These are phyloP conservation scores for Anoncus sp. DNA, from an alignment of 2,888 invertebrate genomes.

Conservation along the genomic window DNA sequence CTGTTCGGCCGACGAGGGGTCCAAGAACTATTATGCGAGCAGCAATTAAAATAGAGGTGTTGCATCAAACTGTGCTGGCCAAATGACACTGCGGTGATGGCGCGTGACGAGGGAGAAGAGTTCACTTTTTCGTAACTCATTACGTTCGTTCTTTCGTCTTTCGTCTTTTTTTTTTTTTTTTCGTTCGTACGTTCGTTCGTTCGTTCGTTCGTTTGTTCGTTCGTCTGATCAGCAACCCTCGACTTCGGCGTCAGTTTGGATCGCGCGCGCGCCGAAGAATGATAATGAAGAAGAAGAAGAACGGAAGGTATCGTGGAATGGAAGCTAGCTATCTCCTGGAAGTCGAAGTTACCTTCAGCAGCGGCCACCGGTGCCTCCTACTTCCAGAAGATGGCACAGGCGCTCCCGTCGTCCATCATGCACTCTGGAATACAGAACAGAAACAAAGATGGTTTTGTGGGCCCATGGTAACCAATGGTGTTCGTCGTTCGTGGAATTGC, in stretches of 20 bases:
- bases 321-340: conserved; percentile 87
- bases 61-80: conserved; percentile 81
- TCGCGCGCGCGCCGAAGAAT: conserved; percentile 54
- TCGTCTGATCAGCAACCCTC: conserved; percentile 54
- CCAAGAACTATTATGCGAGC: conserved; percentile 78
- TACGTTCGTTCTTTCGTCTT: conserved; percentile 60
- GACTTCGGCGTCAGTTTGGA: conserved; percentile 69
- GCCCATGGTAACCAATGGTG: conserved; percentile 70
- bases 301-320: conserved; percentile 80
- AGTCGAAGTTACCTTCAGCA: conserved; percentile 85
- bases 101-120: conserved; percentile 76
- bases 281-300: conserved; percentile 71
- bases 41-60: conserved; percentile 78
- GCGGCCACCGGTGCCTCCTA: conserved; percentile 85
- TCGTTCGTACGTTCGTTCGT: conserved; percentile 49
- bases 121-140: conserved; percentile 62
- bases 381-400: conserved; percentile 87
- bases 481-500: conserved; percentile 61
- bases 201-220: conserved; percentile 60
- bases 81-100: conserved; percentile 79
- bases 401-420: conserved; percentile 84
- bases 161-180: conserved; percentile 61
- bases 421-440: conserved; percentile 87
- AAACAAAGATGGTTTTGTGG: conserved; percentile 85
- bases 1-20: conserved; percentile 64